These are phyloP conservation scores for Borostomias antarcticus DNA, from an alignment of 2,797 vertebrate species.

Conservation along the genomic window DNA sequence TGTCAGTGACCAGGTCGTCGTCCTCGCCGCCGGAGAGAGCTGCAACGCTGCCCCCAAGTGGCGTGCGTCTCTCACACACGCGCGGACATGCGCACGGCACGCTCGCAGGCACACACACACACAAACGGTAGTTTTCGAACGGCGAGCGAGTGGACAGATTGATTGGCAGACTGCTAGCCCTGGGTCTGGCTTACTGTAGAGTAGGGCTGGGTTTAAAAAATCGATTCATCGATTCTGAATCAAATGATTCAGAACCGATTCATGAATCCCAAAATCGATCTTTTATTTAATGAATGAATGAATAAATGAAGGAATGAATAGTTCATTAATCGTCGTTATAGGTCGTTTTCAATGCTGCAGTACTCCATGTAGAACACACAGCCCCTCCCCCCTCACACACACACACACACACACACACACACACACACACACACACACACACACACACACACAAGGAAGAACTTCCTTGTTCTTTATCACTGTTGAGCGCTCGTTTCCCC, in stretches of 20 bases:
- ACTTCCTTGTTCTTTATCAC: conserved; percentile 22
- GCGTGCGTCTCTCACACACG: conserved; percentile 13
- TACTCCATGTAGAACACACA: conserved; percentile 13
- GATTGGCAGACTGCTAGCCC: conserved; percentile 51
- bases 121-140: too few species aligned
- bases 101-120: neutral
- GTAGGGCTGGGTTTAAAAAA: conserved; percentile 29
- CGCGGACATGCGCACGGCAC: too few species aligned
- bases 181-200: neutral
- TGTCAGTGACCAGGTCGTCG: conserved; percentile 45
- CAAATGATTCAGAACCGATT: too few species aligned
- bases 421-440: conserved; percentile 2
- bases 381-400: neutral
- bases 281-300: too few species aligned
- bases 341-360: conserved; percentile 20
- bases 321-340: too few species aligned
- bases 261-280: too few species aligned
- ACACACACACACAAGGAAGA: neutral
- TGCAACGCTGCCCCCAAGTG: conserved; percentile 61
- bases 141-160: conserved; percentile 38
- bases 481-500: conserved; percentile 48
- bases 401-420: conserved; percentile 1
- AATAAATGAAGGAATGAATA: too few species aligned
- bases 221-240: too few species aligned
- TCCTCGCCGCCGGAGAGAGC: conserved; percentile 29